Base-by-base conservation (phyloP, 2,113 vertebrate genomes). In the Taurulus bubalis region DNA sequence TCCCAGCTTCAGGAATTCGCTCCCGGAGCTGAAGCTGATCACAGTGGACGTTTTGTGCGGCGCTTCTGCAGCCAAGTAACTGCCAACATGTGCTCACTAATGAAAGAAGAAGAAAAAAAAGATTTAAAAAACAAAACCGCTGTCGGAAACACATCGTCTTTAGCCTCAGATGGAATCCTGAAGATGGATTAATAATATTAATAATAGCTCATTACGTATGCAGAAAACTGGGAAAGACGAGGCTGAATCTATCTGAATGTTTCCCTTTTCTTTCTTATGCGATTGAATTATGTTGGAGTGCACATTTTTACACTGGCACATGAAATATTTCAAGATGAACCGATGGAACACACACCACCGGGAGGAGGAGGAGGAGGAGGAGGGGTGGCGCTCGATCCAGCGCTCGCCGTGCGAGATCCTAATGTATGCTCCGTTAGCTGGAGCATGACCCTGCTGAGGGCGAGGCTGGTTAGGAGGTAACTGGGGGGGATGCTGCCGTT, bases 381-480 rank as follows among this genome's bases (percentile, higher is more conserved):
- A 30, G 36, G 11, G 16, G 36, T 58, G 36, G 53, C 22, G 28
- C 68, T 18, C 32, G 0, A 32, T 26, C 20, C 20, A 15, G 22
- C 15, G 24, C 30, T 24, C 11, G 8, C 47, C 8, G 32, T 22
- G 66, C 55, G 38, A 72, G 56, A 60, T 15, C 18, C 62, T n/a
- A 34, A 62, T 34, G 4, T 28, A 34, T 15, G 40, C 12, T 8
- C 15, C 10, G 24, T 74, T 18, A 63, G 71, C 71, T 74, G 71
- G 71, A 74, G 71, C 71, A 36, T 74, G 71, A 63, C 71, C 71
- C 28, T 36, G 71, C 58, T 36, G 59, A 36, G 58, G 42, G 58
- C 36, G 58, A 63, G 58, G 42, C 71, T 74, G 59, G 71, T 74
- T 63, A 74, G 71, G 14, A 62, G 58, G 58, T 34, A 74, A 63